Conservation (phyloP, 2,888 invertebrate genomes). For the Cataglyphis albicans region DNA sequence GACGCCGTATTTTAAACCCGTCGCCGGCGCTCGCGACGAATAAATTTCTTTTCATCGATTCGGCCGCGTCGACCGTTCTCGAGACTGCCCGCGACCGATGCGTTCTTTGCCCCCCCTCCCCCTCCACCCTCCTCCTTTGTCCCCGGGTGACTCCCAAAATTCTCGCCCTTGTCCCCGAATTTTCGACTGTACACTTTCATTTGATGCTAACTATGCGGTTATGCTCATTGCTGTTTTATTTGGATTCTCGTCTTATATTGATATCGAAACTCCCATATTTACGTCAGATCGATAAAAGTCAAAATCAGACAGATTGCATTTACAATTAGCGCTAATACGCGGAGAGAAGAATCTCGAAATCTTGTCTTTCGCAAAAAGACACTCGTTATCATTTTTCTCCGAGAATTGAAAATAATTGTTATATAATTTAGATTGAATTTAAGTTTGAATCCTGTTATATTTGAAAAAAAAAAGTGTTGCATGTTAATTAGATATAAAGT, state of each 20-base stretch:
- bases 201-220: not conserved
- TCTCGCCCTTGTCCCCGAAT: constrained; percentile 35
- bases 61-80: constrained; percentile 46
- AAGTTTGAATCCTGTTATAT: not conserved
- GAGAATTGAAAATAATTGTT: not conserved
- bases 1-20: constrained; percentile 64
- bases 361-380: not conserved
- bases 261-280: not conserved
- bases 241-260: constrained; percentile 7
- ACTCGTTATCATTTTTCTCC: not conserved
- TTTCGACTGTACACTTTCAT: not conserved
- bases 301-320: not conserved
- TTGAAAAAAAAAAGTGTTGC: not conserved
- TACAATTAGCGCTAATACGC: not conserved
- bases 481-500: not conserved
- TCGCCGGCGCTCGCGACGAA: constrained; percentile 60
- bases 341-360: not conserved
- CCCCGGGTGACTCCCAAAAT: constrained; percentile 29
- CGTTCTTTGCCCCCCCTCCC: constrained; percentile 1
- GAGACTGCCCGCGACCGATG: constrained; percentile 51
- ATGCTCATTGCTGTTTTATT: not conserved
- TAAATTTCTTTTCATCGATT: constrained; percentile 68
- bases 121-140: not conserved
- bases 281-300: not conserved
- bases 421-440: not conserved